phyloP scores from a whole-genome alignment of 2,113 vertebrate genomes.

The Saimiri boliviensis region DNA sequence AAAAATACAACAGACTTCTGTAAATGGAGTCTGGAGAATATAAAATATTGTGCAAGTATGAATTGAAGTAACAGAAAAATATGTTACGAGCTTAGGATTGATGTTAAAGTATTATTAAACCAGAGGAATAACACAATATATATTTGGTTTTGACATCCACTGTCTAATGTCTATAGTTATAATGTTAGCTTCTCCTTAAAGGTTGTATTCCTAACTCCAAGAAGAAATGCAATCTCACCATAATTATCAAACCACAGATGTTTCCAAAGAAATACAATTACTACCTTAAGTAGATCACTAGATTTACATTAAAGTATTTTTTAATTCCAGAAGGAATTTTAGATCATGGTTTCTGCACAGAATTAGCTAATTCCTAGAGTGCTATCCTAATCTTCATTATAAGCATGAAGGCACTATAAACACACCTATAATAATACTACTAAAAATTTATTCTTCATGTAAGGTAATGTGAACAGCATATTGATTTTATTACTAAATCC shows the following conservation, averaged over 20 bases:
- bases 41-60: neutral
- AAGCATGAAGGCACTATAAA: neutral
- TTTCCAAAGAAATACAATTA: neutral
- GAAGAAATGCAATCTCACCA: neutral
- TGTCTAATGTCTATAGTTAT: neutral
- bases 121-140: neutral
- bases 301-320: neutral
- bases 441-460: neutral
- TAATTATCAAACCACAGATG: neutral
- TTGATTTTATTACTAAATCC: neutral
- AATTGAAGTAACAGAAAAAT: neutral
- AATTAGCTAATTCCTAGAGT: neutral
- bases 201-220: neutral
- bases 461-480: neutral
- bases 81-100: neutral
- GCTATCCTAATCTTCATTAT: neutral
- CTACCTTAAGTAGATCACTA: neutral
- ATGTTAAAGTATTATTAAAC: neutral
- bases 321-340: neutral
- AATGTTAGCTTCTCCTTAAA: neutral
- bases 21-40: neutral
- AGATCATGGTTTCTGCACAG: neutral
- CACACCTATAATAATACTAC: neutral
- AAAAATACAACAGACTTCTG: neutral
- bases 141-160: neutral